phyloP scores from a whole-genome alignment of 1,140 invertebrate species.

The Eriocheir sinensis region DNA sequence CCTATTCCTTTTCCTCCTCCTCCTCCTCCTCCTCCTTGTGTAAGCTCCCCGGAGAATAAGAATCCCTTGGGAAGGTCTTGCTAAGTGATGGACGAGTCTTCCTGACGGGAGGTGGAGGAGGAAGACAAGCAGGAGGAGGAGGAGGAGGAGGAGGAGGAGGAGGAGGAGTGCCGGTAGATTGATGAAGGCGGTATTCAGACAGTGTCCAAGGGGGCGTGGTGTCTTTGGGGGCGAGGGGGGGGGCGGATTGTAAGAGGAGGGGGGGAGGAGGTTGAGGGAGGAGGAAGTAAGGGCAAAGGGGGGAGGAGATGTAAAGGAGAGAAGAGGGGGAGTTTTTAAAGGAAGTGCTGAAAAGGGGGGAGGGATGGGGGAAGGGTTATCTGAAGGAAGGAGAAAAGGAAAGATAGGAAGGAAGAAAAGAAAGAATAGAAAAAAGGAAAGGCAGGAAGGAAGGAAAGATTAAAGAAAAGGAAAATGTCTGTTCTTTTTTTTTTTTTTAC shows the following conservation, averaged over 20 bases:
- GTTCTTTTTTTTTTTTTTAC: no score
- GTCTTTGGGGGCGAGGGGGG: neutral
- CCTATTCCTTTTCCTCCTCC: neutral
- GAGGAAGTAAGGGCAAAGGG: neutral
- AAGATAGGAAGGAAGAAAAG: no score
- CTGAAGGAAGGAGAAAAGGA: neutral
- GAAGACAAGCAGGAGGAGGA: neutral
- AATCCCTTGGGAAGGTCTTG: neutral
- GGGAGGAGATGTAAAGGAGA: neutral
- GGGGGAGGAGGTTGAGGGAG: neutral
- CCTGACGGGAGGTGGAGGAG: no score
- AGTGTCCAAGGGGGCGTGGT: neutral
- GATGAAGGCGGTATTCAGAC: constrained; percentile 1
- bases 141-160: constrained; percentile 2
- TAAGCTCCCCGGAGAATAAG: neutral
- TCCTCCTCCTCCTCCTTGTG: neutral
- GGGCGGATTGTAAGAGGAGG: constrained; percentile 1
- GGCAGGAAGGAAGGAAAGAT: neutral
- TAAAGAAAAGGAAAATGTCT: neutral
- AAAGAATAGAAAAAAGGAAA: no score
- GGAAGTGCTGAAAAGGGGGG: no score
- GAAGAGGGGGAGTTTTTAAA: neutral
- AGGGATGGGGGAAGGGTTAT: neutral
- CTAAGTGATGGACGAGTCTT: constrained; percentile 23
- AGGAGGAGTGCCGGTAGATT: neutral